Conservation (phyloP, 1,140 invertebrate genomes). For the Gryon sp. region DNA sequence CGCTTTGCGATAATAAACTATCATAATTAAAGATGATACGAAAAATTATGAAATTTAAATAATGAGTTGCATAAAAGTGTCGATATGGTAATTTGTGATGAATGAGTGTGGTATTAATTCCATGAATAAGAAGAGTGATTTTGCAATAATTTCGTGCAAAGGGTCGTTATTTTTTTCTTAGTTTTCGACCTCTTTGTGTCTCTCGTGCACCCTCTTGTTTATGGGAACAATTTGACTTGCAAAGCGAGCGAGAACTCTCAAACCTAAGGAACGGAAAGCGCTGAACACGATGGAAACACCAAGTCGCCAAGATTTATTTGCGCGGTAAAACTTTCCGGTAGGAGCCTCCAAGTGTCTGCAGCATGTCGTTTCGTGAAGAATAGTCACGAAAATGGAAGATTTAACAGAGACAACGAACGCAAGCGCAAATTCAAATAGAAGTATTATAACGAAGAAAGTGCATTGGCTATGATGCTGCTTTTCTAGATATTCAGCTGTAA, state of each 20-base stretch:
- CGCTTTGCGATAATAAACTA: conserved; percentile 20
- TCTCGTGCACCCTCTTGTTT: conserved; percentile 66
- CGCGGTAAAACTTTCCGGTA: conserved; percentile 61
- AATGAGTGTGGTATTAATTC: conserved; percentile 43
- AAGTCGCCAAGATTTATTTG: conserved; percentile 65
- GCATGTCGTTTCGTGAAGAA: conserved; percentile 50
- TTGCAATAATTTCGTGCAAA: conserved; percentile 56
- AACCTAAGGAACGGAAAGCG: conserved; percentile 61
- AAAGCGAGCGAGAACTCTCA: conserved; percentile 67
- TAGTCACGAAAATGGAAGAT: conserved; percentile 57
- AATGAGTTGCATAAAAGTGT: conserved; percentile 10
- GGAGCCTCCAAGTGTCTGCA: conserved; percentile 58
- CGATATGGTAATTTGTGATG: conserved; percentile 32
- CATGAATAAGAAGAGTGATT: conserved; percentile 44
- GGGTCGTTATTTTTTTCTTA: conserved; percentile 40
- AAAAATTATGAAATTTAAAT: conserved; percentile 35
- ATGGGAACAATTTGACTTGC: conserved; percentile 74
- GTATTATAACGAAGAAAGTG: conserved; percentile 10
- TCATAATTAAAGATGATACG: conserved; percentile 26
- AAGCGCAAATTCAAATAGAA: not conserved
- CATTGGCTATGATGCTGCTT: conserved; percentile 16
- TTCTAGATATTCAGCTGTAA: too few relatives aligned
- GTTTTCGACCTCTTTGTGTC: conserved; percentile 56
- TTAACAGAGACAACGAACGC: conserved; percentile 20
- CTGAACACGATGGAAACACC: conserved; percentile 64